Evolutionary conservation across 1,140 invertebrate species (phyloP).

Genomic region (Planococcus citri): DNA sequence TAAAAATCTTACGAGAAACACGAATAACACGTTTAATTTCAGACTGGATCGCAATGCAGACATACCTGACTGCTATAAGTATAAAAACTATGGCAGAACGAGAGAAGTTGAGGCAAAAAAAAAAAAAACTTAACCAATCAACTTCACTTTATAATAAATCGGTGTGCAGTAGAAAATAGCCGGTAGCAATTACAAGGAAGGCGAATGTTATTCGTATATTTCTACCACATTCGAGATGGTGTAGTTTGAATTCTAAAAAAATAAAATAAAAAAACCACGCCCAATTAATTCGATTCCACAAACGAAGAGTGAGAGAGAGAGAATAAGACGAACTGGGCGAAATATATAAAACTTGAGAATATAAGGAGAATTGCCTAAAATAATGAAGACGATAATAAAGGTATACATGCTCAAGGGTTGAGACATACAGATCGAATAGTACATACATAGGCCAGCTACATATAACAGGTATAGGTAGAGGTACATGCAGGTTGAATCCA

Average conservation of each 20-base stretch:
- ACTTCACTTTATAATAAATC: neutral
- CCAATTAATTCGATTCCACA: neutral
- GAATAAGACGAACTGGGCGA: neutral
- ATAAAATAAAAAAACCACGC: neutral
- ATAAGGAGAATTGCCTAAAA: neutral
- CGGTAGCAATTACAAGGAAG: neutral
- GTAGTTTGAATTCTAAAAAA: too few relatives aligned
- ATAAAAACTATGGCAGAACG: too few relatives aligned
- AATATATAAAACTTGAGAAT: too few relatives aligned
- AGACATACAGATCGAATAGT: neutral
- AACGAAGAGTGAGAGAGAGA: neutral
- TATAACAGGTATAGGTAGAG: too few relatives aligned
- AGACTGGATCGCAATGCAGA: too few relatives aligned
- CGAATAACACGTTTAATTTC: too few relatives aligned
- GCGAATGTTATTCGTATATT: too few relatives aligned
- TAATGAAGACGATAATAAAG: slow-evolving; percentile 4
- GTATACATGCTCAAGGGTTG: slow-evolving; percentile 6
- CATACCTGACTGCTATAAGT: too few relatives aligned
- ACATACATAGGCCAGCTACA: too few relatives aligned
- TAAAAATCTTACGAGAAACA: too few relatives aligned
- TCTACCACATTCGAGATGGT: neutral
- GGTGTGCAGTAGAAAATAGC: neutral
- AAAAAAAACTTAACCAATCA: neutral
- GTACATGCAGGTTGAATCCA: neutral
- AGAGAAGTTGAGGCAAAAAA: too few relatives aligned